Base-by-base conservation (phyloP, 2,797 vertebrate genomes). In the Alauda arvensis region DNA sequence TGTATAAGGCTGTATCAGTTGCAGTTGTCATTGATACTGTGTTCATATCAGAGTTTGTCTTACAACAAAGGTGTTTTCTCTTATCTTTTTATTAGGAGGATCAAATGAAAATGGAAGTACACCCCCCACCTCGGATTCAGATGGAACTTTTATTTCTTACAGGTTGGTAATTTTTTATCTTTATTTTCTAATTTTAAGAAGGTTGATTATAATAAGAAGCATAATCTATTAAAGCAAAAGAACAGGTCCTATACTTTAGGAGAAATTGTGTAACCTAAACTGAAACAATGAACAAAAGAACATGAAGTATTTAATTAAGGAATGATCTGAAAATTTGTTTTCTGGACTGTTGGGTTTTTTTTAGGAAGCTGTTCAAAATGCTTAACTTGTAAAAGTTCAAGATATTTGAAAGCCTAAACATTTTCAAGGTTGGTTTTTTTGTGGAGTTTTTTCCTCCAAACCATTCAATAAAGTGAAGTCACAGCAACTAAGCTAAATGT, bases 141-240 rank as follows among this genome's bases (percentile, higher is more conserved):
- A 98, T 90, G 98, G 98, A 57, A 99, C 98, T 82, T 98, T 98
- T 96, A 97, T 98, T 92, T 98, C 98, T 14, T 99, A 99, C 97
- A 99, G 98, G 99, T 97, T 93, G 57, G 95, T 85, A 77, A 16
- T 40, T 70, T 78, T 75, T 78, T 42, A 5, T 56, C 33, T 63
- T 63, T 79, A 45, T 55, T 87, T 88, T 71, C 37, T 67, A 23
- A 31, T 81, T 90, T 78, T 61, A 23, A 48, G 19, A 48, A 40
- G 5, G 37, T 24, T 75, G 2, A 33, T 25, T 78, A 26, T 61
- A 57, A 16, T 69, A 57, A 83, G 15, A 18, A 67, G 25, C 40
- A 51, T 46, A 25, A 65, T 40, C 13, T 69, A 8, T 62, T 59
- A 59, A 79, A 89, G 18, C 14, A 45, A 84, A 82, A 71, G 10